Conservation (phyloP, 2,797 vertebrate genomes). For the Pterois miles region DNA sequence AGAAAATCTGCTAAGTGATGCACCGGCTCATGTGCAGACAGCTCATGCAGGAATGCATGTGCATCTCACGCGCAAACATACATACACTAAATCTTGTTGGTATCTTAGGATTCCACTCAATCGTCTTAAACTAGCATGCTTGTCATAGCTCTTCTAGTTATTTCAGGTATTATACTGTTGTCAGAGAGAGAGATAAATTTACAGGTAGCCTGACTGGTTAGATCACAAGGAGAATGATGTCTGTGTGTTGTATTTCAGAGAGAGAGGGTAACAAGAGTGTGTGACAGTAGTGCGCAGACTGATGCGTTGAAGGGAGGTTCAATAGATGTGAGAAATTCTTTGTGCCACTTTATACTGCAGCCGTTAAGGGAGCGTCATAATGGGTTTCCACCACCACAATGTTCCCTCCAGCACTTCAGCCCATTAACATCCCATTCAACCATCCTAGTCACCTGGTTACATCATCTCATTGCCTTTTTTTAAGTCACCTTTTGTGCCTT, state of each 20-base stretch:
- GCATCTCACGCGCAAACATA: neutral
- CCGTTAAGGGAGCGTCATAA: conserved; percentile 21
- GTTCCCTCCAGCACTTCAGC: conserved; percentile 43
- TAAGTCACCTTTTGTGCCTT: neutral
- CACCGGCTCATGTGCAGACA: conserved; percentile 5
- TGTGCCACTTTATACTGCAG: conserved; percentile 38
- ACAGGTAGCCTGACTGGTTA: conserved; percentile 57
- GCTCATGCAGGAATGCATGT: conserved; percentile 7
- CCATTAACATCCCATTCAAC: conserved; percentile 51
- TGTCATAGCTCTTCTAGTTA: conserved; percentile 41
- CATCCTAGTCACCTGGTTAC: conserved; percentile 17
- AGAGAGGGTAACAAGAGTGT: neutral
- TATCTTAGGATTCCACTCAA: conserved; percentile 39
- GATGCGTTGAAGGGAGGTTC: conserved; percentile 25
- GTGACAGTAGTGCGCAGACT: conserved; percentile 2
- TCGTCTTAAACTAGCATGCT: conserved; percentile 25
- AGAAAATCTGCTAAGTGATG: conserved; percentile 23
- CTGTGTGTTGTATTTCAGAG: conserved; percentile 17
- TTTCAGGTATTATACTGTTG: conserved; percentile 42
- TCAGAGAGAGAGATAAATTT: conserved; percentile 26
- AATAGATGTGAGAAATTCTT: conserved; percentile 47
- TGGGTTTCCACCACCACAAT: conserved; percentile 19
- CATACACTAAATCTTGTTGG: conserved; percentile 8
- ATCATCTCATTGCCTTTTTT: conserved; percentile 12
- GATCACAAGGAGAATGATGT: conserved; percentile 35